Conservation (phyloP, 2,888 invertebrate genomes). For the Sylvicola cinctus region DNA sequence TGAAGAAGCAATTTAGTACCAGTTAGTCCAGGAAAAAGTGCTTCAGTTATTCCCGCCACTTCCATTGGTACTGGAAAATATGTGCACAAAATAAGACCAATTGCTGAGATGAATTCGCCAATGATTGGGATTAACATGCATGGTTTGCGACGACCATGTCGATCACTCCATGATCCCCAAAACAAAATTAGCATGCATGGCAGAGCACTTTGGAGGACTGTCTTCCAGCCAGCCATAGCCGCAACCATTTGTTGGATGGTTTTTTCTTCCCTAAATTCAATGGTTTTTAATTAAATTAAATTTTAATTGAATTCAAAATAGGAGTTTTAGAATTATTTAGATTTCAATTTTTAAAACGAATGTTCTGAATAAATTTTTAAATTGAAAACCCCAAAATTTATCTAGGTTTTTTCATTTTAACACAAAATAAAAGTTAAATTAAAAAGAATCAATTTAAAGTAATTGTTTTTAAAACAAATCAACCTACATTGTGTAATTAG, state of each 20-base stretch:
- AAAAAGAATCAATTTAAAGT: too few species aligned
- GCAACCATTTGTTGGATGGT: constrained; percentile 55
- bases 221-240: constrained; percentile 69
- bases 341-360: too few species aligned
- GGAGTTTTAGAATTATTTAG: too few species aligned
- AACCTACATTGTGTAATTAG: constrained; percentile 28
- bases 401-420: too few species aligned
- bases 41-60: constrained; percentile 58
- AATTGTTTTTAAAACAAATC: too few species aligned
- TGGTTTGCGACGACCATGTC: constrained; percentile 31
- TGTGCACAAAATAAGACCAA: constrained; percentile 58
- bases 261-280: constrained; percentile 31
- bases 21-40: constrained; percentile 60
- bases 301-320: constrained; percentile 15
- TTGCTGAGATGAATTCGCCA: constrained; percentile 58
- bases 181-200: constrained; percentile 67
- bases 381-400: too few species aligned
- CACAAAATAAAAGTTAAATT: too few species aligned
- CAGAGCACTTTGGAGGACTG: constrained; percentile 58
- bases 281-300: too few species aligned
- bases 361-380: too few species aligned
- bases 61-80: constrained; percentile 66
- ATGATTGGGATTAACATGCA: constrained; percentile 67
- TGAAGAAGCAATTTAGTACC: constrained; percentile 7
- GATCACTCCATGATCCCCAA: constrained; percentile 59